Evolutionary conservation across 2,113 vertebrate species (phyloP).

Genomic region (Phyllostomus hastatus): DNA sequence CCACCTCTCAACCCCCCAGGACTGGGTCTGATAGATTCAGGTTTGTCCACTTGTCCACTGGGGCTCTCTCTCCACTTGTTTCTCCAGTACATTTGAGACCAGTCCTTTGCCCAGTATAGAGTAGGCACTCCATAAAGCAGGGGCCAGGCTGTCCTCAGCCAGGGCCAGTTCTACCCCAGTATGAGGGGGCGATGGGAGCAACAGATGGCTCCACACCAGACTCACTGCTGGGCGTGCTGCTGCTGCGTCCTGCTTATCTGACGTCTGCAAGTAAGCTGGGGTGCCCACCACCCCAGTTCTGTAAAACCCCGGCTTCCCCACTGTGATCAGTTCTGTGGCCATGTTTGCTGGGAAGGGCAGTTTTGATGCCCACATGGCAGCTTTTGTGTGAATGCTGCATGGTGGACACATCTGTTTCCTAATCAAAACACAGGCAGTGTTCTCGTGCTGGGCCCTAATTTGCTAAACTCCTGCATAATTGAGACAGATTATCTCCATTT

Average conservation of each 20-base stretch:
- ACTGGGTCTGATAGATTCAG: background rate
- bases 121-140: background rate
- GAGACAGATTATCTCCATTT: conserved; percentile 51
- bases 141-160: background rate
- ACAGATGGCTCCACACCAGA: background rate
- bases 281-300: background rate
- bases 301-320: background rate
- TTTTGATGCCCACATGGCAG: background rate
- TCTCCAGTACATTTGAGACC: background rate
- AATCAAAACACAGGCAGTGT: background rate
- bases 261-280: background rate
- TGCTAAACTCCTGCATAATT: background rate
- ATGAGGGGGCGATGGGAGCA: background rate
- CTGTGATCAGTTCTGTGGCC: background rate
- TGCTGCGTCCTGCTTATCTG: background rate
- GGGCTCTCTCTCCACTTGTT: background rate
- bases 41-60: background rate
- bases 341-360: background rate
- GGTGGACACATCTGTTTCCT: background rate
- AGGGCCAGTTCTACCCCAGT: background rate
- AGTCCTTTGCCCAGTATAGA: background rate
- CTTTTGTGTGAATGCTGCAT: background rate
- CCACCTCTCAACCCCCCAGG: too few species aligned
- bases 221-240: fast-evolving
- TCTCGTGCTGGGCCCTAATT: conserved; percentile 38